phyloP scores from a whole-genome alignment of 1,140 invertebrate genomes.

The Copidosoma floridanum region DNA sequence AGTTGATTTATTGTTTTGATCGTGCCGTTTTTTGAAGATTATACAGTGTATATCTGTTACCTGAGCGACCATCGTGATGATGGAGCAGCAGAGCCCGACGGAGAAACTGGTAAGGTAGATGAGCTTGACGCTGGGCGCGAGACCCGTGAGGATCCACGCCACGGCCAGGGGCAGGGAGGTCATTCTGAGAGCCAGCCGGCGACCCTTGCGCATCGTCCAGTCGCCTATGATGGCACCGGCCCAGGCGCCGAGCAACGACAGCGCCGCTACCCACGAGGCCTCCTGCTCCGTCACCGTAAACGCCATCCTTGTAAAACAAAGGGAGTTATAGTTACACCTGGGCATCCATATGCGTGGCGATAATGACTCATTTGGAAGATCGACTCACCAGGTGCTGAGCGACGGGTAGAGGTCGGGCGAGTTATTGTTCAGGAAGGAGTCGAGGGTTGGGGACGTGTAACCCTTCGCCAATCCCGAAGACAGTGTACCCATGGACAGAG shows the following conservation, averaged over 20 bases:
- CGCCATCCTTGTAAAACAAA: too few relatives aligned
- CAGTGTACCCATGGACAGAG: conserved; percentile 76
- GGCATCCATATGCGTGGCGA: too few relatives aligned
- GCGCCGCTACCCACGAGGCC: conserved; percentile 78
- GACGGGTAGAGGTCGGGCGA: conserved; percentile 45
- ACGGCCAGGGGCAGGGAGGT: conserved; percentile 71
- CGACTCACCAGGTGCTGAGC: conserved; percentile 51
- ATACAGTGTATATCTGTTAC: too few relatives aligned
- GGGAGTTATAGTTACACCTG: too few relatives aligned
- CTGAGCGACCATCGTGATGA: conserved; percentile 77
- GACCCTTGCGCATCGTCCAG: conserved; percentile 71
- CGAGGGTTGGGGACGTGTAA: conserved; percentile 79
- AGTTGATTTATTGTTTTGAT: too few relatives aligned
- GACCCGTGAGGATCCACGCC: conserved; percentile 74
- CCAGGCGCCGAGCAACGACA: conserved; percentile 75
- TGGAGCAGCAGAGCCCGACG: conserved; percentile 76
- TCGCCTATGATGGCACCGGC: conserved; percentile 76
- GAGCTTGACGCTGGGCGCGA: conserved; percentile 72
- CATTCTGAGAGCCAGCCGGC: conserved; percentile 66
- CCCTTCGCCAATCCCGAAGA: conserved; percentile 79
- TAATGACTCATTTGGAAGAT: too few relatives aligned
- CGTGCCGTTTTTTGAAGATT: too few relatives aligned
- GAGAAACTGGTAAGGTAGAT: conserved; percentile 76
- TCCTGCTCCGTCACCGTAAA: conserved; percentile 72
- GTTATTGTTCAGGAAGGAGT: conserved; percentile 71